Evolutionary conservation across 1,140 invertebrate genomes (phyloP), one percentile per base, ranked within the genome.

Genomic region (Leptopilina clavipes): DNA sequence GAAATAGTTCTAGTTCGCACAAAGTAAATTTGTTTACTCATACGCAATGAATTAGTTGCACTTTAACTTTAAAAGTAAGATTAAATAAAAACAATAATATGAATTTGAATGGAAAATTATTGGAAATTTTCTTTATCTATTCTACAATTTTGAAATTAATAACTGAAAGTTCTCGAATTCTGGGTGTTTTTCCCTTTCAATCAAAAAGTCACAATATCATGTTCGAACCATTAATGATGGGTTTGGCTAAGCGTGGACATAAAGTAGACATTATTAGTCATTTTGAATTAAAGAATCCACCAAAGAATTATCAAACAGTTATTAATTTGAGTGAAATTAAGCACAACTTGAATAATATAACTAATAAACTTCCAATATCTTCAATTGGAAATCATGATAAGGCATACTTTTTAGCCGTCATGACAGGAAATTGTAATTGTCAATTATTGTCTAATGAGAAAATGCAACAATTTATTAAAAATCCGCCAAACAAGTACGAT

Each of bases 151-250:
- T 31, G 25, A 31, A 31, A 0, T 2, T 37, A n/a, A n/a, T 14
- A 31, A 59, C 82, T 8, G 76, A 83, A 22, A 52, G n/a, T 52
- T 85, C 82, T 70, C 75, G 86, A 18, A 85, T 89, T 22, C 78
- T 89, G 0, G 88, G 90, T 8, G 71, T 93, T 1, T 90, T 93
- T 72, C 89, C 90, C 0, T 85, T 91, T 7, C 83, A 85, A 0
- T 90, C 86, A 0, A 91, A 90, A 78, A 94, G 93, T 70, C 93
- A 94, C 79, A 92, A 90, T 71, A 88, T 91, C 59, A 88, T 93
- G 71, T 92, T 92, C 22, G 90, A 92, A 3, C 84, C 86, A 0
- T 73, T 94, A 70, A 89, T 92, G 81, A 91, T 91, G 76, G 92
- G 88, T 11, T 74, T 94, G 31, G 93, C 91, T 0, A 80, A 75